phyloP scores from a whole-genome alignment of 2,113 vertebrate genomes.

The Zosterops borbonicus region DNA sequence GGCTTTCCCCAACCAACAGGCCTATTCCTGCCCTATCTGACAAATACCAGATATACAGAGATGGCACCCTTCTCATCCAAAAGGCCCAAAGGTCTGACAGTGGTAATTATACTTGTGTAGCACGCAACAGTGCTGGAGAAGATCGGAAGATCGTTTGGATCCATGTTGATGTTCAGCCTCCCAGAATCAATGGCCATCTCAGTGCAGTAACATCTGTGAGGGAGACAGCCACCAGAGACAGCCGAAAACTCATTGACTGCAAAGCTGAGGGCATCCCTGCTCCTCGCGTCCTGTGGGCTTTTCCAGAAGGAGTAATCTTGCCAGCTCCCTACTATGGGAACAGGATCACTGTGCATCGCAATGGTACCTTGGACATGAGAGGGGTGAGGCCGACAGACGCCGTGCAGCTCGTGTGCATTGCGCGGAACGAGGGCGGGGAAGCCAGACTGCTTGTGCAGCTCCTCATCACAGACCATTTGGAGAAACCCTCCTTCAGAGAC shows the following conservation, averaged over 20 bases:
- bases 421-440: slow-evolving; percentile 88
- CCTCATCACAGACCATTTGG: slow-evolving; percentile 70
- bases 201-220: slow-evolving; percentile 62
- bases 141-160: slow-evolving; percentile 75
- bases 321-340: slow-evolving; percentile 85
- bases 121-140: slow-evolving; percentile 81
- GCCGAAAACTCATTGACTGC: slow-evolving; percentile 80
- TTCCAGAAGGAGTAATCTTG: slow-evolving; percentile 86
- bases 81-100: slow-evolving; percentile 85
- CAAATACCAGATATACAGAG: slow-evolving; percentile 80
- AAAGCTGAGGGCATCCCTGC: slow-evolving; percentile 79
- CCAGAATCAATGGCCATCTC: slow-evolving; percentile 79
- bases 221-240: slow-evolving; percentile 72
- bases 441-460: slow-evolving; percentile 80
- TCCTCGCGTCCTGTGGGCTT: slow-evolving; percentile 84
- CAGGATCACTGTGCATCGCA: slow-evolving; percentile 84
- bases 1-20: slow-evolving; percentile 84
- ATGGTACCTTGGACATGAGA: slow-evolving; percentile 87
- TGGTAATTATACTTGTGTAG: slow-evolving; percentile 90
- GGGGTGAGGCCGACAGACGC: slow-evolving; percentile 77
- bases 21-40: slow-evolving; percentile 73
- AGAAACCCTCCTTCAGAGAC: slow-evolving; percentile 71
- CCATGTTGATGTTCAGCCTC: slow-evolving; percentile 78
- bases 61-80: slow-evolving; percentile 85
- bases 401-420: slow-evolving; percentile 80